Base-by-base conservation (phyloP, 2,888 invertebrate genomes). In the Listrodromus nycthemerus region DNA sequence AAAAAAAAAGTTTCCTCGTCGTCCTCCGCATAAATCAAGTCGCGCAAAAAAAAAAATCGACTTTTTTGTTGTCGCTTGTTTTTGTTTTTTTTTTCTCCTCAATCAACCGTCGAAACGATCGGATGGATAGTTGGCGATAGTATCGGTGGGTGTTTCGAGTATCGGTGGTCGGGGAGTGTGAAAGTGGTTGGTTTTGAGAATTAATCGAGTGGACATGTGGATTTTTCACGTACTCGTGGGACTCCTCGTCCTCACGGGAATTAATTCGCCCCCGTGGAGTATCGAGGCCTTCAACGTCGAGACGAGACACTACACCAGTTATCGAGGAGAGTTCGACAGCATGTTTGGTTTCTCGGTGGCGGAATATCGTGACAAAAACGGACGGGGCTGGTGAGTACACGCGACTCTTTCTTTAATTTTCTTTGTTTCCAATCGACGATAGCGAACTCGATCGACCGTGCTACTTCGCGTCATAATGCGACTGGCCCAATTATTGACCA, bases 331-430 rank as follows among this genome's bases (percentile, higher is more conserved):
- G 50, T 85, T 80, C 0, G 75, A 73, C 16, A 92, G 91, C 65
- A 93, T 93, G 93, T 93, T 93, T 75, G 93, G 93, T 58, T 93
- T 92, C 80, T 90, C 93, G 1, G 92, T 93, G 27, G 90, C 92
- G 13, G 89, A 90, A 76, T 92, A 93, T 86, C 90, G 92, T 30
- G 92, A 92, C 84, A 84, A 66, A 41, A 79, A 78, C 37, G 85
- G 88, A 61, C 90, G 90, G 19, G 93, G 93, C 83, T 92, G 92
- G 92, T 91, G 78, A 90, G 88, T 79, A 52, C 10, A 70, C 33
- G 63, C 30, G 76, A 76, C 80, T 52, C 55, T 13, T 30, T 70
- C 4, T 33, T 58, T 33, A 52, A 74, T 50, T 19, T 27, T 1
- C 41, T 52, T 48, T 69, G 33, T 55, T 58, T 80, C 52, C 4